These are phyloP conservation scores for Musca domestica DNA, from an alignment of 1,140 invertebrate genomes.

Conservation along the genomic window DNA sequence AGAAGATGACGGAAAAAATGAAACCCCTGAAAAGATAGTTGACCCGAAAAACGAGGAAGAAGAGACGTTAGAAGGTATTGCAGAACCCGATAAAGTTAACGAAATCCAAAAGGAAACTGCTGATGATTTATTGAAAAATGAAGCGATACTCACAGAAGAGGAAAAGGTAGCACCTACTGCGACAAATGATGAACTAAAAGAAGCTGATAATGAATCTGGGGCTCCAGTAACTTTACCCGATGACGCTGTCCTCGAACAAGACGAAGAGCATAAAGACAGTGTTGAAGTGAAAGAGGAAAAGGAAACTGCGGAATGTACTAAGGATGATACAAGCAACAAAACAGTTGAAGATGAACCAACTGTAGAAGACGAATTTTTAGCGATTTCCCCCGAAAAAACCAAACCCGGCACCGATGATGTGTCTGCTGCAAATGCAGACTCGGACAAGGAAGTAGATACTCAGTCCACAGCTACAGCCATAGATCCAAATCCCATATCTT, in stretches of 20 bases:
- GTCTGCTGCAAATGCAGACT: not conserved
- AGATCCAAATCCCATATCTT: conserved; percentile 10
- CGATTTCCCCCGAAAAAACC: not conserved
- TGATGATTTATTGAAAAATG: not conserved
- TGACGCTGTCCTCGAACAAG: conserved; percentile 5
- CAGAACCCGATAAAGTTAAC: not conserved
- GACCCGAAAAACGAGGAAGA: not conserved
- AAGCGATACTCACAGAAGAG: not conserved
- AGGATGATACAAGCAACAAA: not conserved
- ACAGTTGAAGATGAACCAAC: conserved; percentile 2
- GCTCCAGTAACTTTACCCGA: conserved; percentile 19
- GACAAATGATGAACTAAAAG: not conserved
- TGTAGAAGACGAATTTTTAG: not conserved
- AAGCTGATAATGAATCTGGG: not conserved
- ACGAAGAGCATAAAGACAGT: conserved; percentile 4
- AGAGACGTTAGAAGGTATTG: not conserved
- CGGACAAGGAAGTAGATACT: not conserved
- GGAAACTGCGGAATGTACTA: not conserved
- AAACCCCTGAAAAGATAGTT: not conserved
- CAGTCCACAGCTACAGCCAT: conserved; percentile 9
- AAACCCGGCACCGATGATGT: conserved; percentile 9
- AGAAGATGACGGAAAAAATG: conserved; percentile 17
- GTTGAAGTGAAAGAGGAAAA: not conserved
- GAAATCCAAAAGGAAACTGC: not conserved
- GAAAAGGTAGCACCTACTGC: not conserved